Evolutionary conservation across 1,140 invertebrate species (phyloP), one percentile per base, ranked within the genome.

Genomic region (Hylaeus anthracinus): DNA sequence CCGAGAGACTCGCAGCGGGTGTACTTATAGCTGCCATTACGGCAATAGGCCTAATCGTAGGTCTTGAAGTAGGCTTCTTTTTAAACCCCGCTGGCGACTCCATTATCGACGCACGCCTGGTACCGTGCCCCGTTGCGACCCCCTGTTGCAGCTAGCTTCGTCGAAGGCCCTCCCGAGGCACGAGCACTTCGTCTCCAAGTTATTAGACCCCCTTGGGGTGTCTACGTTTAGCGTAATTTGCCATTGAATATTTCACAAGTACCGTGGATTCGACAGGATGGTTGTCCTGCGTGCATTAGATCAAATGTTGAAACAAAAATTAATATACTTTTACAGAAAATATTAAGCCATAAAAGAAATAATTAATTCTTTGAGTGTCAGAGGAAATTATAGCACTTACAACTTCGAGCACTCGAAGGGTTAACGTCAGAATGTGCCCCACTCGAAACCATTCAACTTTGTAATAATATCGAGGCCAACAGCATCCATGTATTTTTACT

Each of bases 1-100:
- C 51, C 26, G 45, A 61, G 45, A 55, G 37, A 26, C 3, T 45
- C 58, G 37, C 67, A 63, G 75, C 56, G 12, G 67, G 75, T 71
- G 12, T 58, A 26, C 55, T 41, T 9, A n/a, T 14, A 41, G 6
- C 1, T 26, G 37, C 10, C 5, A n/a, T 51, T 48, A 51, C 14
- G 3, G 53, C 37, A 15, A 26, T 26, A 67, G 45, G 64, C 12
- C 53, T 53, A 43, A 76, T 67, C 3, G 5, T 9, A 6, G 51
- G 6, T 12, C 3, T 48, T 15, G 51, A 58, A 39, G 6, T 39
- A 26, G 43, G 26, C 26, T 26, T 67, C 2, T 15, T 41, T 41
- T 5, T 6, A 64, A 53, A 53, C 15, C 10, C 26, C 9, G 26
- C 14, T 41, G 60, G 26, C 10, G 10, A 15, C n/a, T 10, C 9